These are phyloP conservation scores for Hippocampus comes DNA, from an alignment of 2,113 vertebrate genomes.

Conservation along the genomic window DNA sequence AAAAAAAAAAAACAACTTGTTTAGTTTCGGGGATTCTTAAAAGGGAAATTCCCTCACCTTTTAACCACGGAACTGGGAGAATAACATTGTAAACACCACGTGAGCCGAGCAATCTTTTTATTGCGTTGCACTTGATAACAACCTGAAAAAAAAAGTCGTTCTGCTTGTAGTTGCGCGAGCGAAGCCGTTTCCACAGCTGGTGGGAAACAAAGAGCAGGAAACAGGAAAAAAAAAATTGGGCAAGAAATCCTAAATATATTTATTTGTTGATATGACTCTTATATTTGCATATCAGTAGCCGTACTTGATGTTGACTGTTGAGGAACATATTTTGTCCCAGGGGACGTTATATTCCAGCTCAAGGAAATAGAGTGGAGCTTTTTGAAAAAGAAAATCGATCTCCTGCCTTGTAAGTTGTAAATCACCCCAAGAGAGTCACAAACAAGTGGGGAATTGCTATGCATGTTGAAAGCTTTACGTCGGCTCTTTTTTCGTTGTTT, in stretches of 20 bases:
- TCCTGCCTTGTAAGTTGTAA: neutral
- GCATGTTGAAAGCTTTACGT: conserved; percentile 42
- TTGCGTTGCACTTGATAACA: conserved; percentile 38
- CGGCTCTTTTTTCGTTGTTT: conserved; percentile 24
- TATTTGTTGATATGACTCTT: neutral
- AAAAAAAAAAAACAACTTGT: neutral
- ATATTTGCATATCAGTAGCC: neutral
- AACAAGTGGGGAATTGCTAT: conserved; percentile 14
- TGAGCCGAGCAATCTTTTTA: conserved; percentile 31
- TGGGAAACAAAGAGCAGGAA: conserved; percentile 7
- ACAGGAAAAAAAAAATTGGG: neutral
- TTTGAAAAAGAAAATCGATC: neutral
- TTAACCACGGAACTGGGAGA: neutral
- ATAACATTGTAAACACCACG: conserved; percentile 31
- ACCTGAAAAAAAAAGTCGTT: conserved; percentile 25
- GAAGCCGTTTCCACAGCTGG: conserved; percentile 51
- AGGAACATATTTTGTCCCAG: conserved; percentile 6
- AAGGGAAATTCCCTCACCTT: conserved; percentile 5
- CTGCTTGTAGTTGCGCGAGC: conserved; percentile 29
- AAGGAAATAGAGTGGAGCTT: conserved; percentile 16
- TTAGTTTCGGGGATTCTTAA: conserved; percentile 15
- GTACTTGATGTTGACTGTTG: neutral
- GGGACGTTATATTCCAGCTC: conserved; percentile 38
- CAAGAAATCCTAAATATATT: neutral
- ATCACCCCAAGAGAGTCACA: neutral